phyloP scores from a whole-genome alignment of 1,140 invertebrate species.

The Bombus vancouverensis region DNA sequence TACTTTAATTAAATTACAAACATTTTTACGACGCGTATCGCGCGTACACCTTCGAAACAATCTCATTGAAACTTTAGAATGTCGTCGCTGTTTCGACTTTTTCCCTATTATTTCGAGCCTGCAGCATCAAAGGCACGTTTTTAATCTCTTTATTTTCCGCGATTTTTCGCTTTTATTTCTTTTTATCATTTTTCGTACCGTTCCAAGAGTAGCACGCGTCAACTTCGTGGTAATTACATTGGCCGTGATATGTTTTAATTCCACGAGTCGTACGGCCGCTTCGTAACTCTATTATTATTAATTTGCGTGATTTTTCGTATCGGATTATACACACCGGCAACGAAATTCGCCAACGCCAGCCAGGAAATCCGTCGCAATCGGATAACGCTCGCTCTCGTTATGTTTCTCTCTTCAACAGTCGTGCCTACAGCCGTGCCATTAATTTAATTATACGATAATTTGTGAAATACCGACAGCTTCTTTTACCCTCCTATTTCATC shows the following conservation, averaged over 20 bases:
- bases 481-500: slow-evolving; percentile 20
- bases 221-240: slow-evolving; percentile 25
- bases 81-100: background rate
- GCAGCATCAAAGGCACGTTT: background rate
- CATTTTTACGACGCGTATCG: background rate
- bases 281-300: slow-evolving; percentile 46
- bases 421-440: slow-evolving; percentile 24
- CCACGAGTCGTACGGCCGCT: background rate
- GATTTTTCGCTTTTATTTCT: background rate
- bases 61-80: background rate
- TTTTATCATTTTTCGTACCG: fast-evolving
- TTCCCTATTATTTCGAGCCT: background rate
- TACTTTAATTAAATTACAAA: slow-evolving; percentile 1
- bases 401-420: background rate
- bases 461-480: slow-evolving; percentile 40
- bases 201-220: background rate
- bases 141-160: background rate
- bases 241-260: slow-evolving; percentile 39
- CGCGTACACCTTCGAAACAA: background rate
- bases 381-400: slow-evolving; percentile 16
- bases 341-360: slow-evolving; percentile 25
- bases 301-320: slow-evolving; percentile 52
- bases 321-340: slow-evolving; percentile 32
- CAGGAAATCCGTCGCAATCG: slow-evolving; percentile 43
- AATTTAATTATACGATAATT: slow-evolving; percentile 51